Conservation (phyloP, 2,113 vertebrate species). For the Anoplopoma fimbria region DNA sequence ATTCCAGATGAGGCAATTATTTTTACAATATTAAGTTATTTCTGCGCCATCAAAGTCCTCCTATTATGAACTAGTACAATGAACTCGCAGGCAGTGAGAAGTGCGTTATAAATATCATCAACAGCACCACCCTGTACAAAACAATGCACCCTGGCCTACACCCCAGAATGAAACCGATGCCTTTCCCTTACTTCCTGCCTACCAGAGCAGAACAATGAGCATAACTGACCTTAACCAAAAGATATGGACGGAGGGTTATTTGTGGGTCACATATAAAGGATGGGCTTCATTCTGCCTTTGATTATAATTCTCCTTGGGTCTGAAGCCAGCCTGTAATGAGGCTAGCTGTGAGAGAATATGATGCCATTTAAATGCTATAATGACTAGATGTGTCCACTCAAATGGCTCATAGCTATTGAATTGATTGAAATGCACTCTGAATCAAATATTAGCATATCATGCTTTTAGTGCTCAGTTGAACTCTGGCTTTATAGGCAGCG, state of each 20-base stretch:
- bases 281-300: slow-evolving; percentile 27
- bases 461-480: slow-evolving; percentile 40
- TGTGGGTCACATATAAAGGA: slow-evolving; percentile 52
- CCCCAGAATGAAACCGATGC: slow-evolving; percentile 30
- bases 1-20: background rate
- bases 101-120: slow-evolving; percentile 12
- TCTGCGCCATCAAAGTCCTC: background rate
- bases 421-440: slow-evolving; percentile 48
- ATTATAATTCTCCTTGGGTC: slow-evolving; percentile 45
- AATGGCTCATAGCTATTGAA: slow-evolving; percentile 24
- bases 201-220: slow-evolving; percentile 51
- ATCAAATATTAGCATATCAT: slow-evolving; percentile 33
- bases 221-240: slow-evolving; percentile 41
- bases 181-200: slow-evolving; percentile 39
- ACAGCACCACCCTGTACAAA: slow-evolving; percentile 12
- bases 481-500: slow-evolving; percentile 41
- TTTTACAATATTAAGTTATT: slow-evolving; percentile 1
- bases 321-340: slow-evolving; percentile 42
- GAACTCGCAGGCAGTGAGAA: background rate
- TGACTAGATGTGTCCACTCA: slow-evolving; percentile 36
- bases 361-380: slow-evolving; percentile 47
- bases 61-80: background rate
- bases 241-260: slow-evolving; percentile 35
- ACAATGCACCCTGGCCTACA: slow-evolving; percentile 16
- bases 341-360: slow-evolving; percentile 25